Evolutionary conservation across 2,113 vertebrate species (phyloP), one percentile per base, ranked within the genome.

Genomic region (Hylia prasina): DNA sequence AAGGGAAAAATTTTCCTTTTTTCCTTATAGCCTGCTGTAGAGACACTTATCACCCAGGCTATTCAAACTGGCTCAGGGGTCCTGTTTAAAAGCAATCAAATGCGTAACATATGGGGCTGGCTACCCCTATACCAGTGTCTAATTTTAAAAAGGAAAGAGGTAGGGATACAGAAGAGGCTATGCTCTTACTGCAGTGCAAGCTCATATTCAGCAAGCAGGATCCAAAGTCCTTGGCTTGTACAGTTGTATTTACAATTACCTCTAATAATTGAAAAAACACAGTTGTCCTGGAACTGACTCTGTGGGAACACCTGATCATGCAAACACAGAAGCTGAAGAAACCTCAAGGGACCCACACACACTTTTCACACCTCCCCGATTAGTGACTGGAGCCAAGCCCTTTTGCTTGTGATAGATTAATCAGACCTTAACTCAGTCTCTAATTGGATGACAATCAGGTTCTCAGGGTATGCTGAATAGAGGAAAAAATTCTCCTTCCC

Each of bases 371-470:
- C 93, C 70, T 97, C 93, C 88, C 80, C 56, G 82, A 96, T 97
- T 96, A 97, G 95, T 95, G 96, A 96, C 96, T 97, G 96, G 82
- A 96, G 80, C 81, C 90, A 95, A 92, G 86, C 83, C 95, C 95
- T 97, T 97, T 98, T 92, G 86, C 94, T 97, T 95, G 91, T 94
- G 83, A 92, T 88, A 97, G 97, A 98, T 98, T 98, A 98, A 98
- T 98, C 96, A 98, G 97, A 96, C 92, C 87, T 94, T 79, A 96
- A 91, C 94, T 91, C 90, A 94, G 90, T 56, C 94, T 96, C 96
- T 98, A 98, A 98, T 97, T 98, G 97, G 98, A 96, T 98, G 97
- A 97, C 98, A 98, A 97, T 98, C 98, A 97, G 92, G 54, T 97
- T 96, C 87, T 96, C 89, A 90, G 82, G 79, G 91, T 94, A 86